Base-by-base conservation (phyloP, 2,888 invertebrate genomes). In the Allygus modestus region DNA sequence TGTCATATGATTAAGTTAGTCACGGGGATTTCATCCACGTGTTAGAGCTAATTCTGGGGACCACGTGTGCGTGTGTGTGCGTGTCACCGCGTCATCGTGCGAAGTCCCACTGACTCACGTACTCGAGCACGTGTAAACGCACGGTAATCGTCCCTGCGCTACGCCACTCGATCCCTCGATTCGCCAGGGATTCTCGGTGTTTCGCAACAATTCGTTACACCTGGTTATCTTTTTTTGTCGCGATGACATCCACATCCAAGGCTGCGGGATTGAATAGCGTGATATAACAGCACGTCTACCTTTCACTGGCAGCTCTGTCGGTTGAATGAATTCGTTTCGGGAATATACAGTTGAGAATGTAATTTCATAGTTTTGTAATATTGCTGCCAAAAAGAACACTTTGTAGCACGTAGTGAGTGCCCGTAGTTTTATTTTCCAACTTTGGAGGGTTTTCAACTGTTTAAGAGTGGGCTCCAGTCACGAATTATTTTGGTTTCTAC, bases 171-270 rank as follows among this genome's bases (percentile, higher is more conserved):
- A 7, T 46, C 9, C 12, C 12, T 46, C 46, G 12, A 15, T 46
- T 15, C 46, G 46, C 46, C 17, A 1, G 46, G 12, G 9, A 46
- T 46, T 15, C 46, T 15, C 46, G 12, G 12, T 46, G 46, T 46
- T 31, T 65, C 15, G 28, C 26, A 12, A 12, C 31, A 15, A 65
- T 65, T 31, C 65, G 65, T 12, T 12, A 9, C 65, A 31, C 28
- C 65, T 31, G 65, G 65, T 65, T 65, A 26, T 31, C 65, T 4
- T 28, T 4, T n/a, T 65, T 65, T 65, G 65, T 65, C 26, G 58
- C 9, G 65, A 31, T 65, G 65, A 54, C 46, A 46, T 51, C 65
- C 65, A n/a, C 51, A 51, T 58, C 65, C 65, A 65, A 65, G 65
- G 65, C 65, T 65, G 65, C 28, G 65, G 28, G 28, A 65, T 65